Evolutionary conservation across 2,797 vertebrate genomes (phyloP).

Genomic region (Tiaroga cobitis): DNA sequence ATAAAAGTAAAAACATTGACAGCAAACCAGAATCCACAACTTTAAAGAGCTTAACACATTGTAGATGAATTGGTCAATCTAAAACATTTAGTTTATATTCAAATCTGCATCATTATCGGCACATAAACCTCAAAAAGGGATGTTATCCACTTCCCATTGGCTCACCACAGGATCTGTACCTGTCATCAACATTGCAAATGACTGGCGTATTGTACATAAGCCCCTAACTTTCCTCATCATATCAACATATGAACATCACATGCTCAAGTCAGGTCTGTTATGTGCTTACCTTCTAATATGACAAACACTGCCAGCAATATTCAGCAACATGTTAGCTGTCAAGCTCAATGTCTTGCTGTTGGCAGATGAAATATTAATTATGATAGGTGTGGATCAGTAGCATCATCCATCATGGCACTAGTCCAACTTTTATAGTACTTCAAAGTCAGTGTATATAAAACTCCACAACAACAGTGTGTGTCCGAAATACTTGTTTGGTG

Average conservation of each 20-base stretch:
- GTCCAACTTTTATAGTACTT: neutral
- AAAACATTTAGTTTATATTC: neutral
- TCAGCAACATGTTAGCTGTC: neutral
- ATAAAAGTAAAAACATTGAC: neutral
- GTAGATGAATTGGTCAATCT: no score
- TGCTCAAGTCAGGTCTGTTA: neutral
- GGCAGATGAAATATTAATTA: conserved; percentile 9
- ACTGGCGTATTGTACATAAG: neutral
- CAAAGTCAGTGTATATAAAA: neutral
- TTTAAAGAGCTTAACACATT: neutral
- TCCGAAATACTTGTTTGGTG: neutral
- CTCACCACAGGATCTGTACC: neutral
- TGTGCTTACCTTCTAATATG: no score
- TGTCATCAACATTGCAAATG: neutral
- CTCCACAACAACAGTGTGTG: neutral
- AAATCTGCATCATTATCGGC: neutral
- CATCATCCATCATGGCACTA: neutral
- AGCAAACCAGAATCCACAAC: neutral
- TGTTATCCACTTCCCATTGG: neutral
- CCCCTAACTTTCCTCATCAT: neutral
- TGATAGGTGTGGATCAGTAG: neutral
- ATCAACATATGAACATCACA: neutral
- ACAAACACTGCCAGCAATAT: neutral
- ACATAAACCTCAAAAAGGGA: neutral
- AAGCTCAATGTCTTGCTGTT: neutral